These are phyloP conservation scores for Syngnathus rostellatus DNA, from an alignment of 2,797 vertebrate species.

Conservation along the genomic window DNA sequence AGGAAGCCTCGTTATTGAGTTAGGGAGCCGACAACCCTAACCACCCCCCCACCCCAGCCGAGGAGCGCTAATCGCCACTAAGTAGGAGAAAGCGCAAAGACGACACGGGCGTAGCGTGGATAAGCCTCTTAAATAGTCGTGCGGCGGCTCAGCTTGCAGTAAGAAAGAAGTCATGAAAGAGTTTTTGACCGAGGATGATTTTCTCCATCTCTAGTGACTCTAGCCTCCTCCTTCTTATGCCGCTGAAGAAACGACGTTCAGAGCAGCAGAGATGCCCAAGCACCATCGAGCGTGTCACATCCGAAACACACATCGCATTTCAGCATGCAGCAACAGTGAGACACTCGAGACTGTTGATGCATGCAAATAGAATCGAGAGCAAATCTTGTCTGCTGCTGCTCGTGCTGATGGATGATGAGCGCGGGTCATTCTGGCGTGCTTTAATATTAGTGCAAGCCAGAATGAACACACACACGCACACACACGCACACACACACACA, in stretches of 20 bases:
- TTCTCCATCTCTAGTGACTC: not conserved
- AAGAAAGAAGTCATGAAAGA: conserved; percentile 5
- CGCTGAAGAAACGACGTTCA: too few species aligned
- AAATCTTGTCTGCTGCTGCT: not conserved
- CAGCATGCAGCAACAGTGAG: not conserved
- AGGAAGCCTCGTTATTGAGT: not conserved
- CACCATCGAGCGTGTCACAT: not conserved
- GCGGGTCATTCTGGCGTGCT: not conserved
- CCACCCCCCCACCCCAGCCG: not conserved
- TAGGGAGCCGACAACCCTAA: not conserved
- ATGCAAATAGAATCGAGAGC: not conserved
- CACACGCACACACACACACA: not conserved
- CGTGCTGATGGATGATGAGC: not conserved
- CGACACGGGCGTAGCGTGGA: conserved; percentile 2
- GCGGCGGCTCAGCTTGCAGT: conserved; percentile 5
- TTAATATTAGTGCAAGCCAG: not conserved
- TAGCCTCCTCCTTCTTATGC: not conserved
- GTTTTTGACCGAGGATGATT: too few species aligned
- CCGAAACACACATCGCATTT: not conserved
- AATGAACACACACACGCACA: not conserved
- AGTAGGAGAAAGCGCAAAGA: conserved; percentile 11
- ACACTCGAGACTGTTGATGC: not conserved
- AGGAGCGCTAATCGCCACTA: conserved; percentile 9
- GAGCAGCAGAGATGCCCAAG: not conserved
- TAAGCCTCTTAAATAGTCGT: conserved; percentile 8